A percentile compares a stretch with the other conserved stretches of the same genome.
Evolutionary conservation across 2,113 vertebrate genomes (phyloP).

Genomic region (Pterocles burchelli): DNA sequence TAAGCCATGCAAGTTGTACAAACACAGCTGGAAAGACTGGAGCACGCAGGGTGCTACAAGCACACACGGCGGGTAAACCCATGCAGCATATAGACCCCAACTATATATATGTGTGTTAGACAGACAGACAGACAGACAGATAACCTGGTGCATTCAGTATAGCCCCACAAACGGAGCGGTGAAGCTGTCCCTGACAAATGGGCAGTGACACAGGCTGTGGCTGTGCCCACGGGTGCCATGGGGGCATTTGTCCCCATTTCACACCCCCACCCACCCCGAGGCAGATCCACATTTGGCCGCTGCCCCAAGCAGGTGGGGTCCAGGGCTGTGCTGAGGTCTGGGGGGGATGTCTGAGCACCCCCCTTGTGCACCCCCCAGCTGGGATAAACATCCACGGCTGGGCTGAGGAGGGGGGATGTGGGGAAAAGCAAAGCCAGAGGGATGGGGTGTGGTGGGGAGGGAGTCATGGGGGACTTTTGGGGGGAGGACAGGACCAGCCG

Average conservation of each 20-base stretch:
- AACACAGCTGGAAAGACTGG: background rate
- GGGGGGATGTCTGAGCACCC: rapidly evolving
- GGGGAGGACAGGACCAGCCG: background rate
- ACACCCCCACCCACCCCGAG: rapidly evolving
- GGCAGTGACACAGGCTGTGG: background rate
- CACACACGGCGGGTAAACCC: background rate
- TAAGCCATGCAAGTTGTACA: background rate
- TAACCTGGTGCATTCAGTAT: rapidly evolving
- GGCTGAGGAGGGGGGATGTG: background rate
- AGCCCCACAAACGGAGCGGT: rapidly evolving
- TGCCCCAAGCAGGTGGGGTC: rapidly evolving
- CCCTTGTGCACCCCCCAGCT: background rate
- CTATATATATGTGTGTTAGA: rapidly evolving
- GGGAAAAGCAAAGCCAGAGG: background rate
- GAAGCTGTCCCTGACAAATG: background rate
- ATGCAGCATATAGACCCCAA: rapidly evolving
- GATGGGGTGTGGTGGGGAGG: rapidly evolving
- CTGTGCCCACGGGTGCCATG: rapidly evolving
- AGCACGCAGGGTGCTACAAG: rapidly evolving
- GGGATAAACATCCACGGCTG: background rate
- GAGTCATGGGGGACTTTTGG: background rate
- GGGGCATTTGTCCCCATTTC: background rate
- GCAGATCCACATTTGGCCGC: rapidly evolving
- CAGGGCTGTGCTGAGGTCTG: background rate
- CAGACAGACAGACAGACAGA: background rate